Conservation (phyloP, 2,888 invertebrate species). For the Uropetala carovei region DNA sequence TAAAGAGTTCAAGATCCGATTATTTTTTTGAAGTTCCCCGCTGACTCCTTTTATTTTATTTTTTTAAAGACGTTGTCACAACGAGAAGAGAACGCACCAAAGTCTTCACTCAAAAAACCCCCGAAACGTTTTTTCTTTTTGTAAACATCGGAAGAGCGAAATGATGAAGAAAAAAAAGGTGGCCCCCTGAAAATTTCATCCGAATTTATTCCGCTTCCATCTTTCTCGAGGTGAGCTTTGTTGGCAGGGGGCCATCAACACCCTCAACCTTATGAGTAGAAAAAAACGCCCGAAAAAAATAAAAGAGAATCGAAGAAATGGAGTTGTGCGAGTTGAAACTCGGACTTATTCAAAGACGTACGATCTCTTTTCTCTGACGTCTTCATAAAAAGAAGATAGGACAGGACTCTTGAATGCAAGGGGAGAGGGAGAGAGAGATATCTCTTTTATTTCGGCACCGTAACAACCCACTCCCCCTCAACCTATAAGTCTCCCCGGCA, state of each 20-base stretch:
- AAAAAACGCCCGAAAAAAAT: background rate
- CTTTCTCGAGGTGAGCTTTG: background rate
- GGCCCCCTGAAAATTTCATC: background rate
- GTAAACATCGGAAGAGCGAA: background rate
- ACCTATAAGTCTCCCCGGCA: background rate
- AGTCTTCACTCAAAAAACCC: background rate
- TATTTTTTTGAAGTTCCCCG: too few relatives aligned
- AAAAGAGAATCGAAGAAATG: slow-evolving; percentile 3
- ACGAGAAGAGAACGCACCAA: background rate
- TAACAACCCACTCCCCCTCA: background rate
- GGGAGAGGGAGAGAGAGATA: background rate
- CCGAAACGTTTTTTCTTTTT: background rate
- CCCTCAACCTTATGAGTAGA: background rate
- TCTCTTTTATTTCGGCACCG: background rate
- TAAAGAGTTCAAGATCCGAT: too few relatives aligned
- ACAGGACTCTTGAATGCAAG: background rate
- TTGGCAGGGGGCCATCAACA: slow-evolving; percentile 32
- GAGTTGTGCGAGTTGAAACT: background rate
- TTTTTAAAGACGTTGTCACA: background rate
- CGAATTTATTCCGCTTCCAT: background rate
- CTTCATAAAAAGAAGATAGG: background rate
- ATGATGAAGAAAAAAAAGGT: background rate
- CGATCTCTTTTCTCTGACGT: background rate
- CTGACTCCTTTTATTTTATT: background rate
- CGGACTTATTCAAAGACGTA: slow-evolving; percentile 4